Evolutionary conservation across 2,113 vertebrate genomes (phyloP).

Genomic region (Pseudorasbora parva): DNA sequence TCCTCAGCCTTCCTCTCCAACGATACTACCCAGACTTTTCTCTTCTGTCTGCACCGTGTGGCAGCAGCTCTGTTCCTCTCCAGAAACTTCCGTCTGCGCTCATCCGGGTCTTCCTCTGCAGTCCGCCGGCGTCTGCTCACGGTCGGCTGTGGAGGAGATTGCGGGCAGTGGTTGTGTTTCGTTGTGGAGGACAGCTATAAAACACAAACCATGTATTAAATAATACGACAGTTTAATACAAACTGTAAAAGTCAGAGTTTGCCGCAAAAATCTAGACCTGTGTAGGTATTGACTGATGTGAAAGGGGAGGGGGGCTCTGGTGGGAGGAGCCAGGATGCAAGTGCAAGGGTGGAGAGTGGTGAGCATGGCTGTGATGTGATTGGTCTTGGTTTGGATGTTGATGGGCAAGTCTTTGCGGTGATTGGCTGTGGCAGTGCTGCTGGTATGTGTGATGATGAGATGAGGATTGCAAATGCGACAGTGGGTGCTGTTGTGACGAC

Average conservation of each 20-base stretch:
- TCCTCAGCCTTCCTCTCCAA: constrained; percentile 99
- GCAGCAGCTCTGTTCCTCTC: constrained; percentile 96
- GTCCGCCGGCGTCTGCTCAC: constrained; percentile 86
- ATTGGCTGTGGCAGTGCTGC: constrained; percentile 86
- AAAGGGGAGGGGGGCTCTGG: constrained; percentile 84
- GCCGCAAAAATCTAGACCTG: constrained; percentile 77
- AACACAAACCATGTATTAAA: background rate
- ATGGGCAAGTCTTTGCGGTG: constrained; percentile 83
- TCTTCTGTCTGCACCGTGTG: constrained; percentile 98
- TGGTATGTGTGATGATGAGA: constrained; percentile 78
- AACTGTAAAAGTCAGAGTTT: constrained; percentile 46
- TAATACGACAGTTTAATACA: background rate
- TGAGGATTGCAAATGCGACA: constrained; percentile 84
- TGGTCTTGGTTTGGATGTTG: constrained; percentile 85
- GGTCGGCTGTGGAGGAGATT: constrained; percentile 60
- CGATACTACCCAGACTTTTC: constrained; percentile 98
- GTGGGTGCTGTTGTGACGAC: constrained; percentile 86
- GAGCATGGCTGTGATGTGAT: constrained; percentile 80
- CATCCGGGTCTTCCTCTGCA: constrained; percentile 91
- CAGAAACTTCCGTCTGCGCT: constrained; percentile 95
- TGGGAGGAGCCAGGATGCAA: constrained; percentile 82
- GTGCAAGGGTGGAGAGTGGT: constrained; percentile 88
- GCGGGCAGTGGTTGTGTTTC: constrained; percentile 47
- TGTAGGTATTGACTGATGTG: constrained; percentile 82
- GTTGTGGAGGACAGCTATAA: constrained; percentile 68